A percentile compares a stretch with the other conserved stretches of the same genome.
These are phyloP conservation scores for Phyllopteryx taeniolatus DNA, from an alignment of 2,113 vertebrate species.

Conservation along the genomic window DNA sequence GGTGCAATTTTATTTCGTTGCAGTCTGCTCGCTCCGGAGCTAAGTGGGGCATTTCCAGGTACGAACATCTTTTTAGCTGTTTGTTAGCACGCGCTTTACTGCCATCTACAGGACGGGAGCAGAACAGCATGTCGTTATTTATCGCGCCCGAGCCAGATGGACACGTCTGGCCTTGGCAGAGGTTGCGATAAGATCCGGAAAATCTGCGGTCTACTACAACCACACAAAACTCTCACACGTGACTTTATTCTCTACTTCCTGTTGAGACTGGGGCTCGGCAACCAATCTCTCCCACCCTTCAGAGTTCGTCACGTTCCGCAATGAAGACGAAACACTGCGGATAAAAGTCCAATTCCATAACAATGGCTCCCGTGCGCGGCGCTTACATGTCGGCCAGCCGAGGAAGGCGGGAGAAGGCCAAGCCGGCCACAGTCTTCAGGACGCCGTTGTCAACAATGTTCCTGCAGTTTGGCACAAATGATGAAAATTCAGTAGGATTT, in stretches of 20 bases:
- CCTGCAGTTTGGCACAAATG: conserved; percentile 12
- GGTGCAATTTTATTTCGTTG: too few relatives aligned
- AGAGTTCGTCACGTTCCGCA: conserved; percentile 33
- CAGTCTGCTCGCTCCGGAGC: too few relatives aligned
- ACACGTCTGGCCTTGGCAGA: not conserved
- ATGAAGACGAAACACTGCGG: conserved; percentile 46
- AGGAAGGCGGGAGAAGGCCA: conserved; percentile 44
- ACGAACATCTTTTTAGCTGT: not conserved
- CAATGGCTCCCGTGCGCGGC: not conserved
- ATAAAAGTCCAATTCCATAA: not conserved
- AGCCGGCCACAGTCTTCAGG: conserved; percentile 36
- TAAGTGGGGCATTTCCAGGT: too few relatives aligned
- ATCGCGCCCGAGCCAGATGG: not conserved
- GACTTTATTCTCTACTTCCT: conserved; percentile 14
- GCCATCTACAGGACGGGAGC: not conserved
- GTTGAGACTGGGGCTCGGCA: conserved; percentile 22
- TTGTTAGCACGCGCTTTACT: not conserved
- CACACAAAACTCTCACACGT: not conserved
- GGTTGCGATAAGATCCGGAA: rapidly evolving
- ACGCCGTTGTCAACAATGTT: conserved; percentile 28
- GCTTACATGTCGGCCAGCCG: conserved; percentile 48
- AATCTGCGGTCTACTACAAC: not conserved
- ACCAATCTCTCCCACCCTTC: conserved; percentile 14
- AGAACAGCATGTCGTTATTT: not conserved
- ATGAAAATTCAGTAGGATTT: not conserved